Conservation (phyloP, 2,113 vertebrate genomes). For the Chloroceryle aenea region DNA sequence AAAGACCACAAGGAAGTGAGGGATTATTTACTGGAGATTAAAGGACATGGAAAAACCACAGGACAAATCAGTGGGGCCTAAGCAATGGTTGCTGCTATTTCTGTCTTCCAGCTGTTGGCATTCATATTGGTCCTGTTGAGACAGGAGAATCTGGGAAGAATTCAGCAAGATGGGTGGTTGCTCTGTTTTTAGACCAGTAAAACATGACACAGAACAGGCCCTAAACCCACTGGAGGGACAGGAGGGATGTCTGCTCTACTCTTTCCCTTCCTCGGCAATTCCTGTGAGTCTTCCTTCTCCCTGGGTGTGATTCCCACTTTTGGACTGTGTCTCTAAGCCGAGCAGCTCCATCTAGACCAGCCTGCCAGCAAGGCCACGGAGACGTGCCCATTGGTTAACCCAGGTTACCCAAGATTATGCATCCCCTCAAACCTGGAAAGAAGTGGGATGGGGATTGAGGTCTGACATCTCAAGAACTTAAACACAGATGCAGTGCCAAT, state of each 20-base stretch:
- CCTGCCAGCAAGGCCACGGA: not conserved
- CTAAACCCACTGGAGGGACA: not conserved
- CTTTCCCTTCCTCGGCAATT: not conserved
- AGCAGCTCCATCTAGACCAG: not conserved
- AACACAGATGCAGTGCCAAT: not conserved
- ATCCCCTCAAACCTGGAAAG: not conserved
- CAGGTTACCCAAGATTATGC: not conserved
- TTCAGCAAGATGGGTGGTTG: not conserved
- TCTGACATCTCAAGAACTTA: not conserved
- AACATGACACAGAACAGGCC: not conserved
- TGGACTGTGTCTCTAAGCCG: not conserved
- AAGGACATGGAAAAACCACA: conserved; percentile 63
- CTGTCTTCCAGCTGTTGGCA: conserved; percentile 37
- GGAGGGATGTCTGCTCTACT: not conserved
- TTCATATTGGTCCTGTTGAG: not conserved
- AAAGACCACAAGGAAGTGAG: conserved; percentile 71
- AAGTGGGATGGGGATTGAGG: not conserved
- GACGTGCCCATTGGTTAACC: not conserved
- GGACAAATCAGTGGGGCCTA: conserved; percentile 67
- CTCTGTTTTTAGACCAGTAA: not conserved
- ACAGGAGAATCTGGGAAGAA: not conserved
- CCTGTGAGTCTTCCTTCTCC: not conserved
- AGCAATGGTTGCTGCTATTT: conserved; percentile 65
- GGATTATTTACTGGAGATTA: conserved; percentile 70
- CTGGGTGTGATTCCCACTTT: not conserved